These are phyloP conservation scores for Vandiemenella viatica DNA, from an alignment of 2,888 invertebrate species.

Conservation along the genomic window DNA sequence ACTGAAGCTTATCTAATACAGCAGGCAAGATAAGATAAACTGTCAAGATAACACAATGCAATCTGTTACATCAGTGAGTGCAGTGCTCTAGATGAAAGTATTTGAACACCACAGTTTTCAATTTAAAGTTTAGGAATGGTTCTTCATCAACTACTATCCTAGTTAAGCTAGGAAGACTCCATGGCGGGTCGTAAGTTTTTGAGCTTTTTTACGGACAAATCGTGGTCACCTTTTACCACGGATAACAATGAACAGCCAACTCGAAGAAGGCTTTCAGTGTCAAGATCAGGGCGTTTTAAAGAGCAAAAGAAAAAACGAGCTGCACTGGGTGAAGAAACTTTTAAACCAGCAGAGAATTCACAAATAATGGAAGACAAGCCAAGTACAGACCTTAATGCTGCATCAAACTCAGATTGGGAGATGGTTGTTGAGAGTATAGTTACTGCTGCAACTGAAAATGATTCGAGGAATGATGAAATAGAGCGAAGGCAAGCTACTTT, in stretches of 20 bases:
- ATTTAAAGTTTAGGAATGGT: too few species aligned
- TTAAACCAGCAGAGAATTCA: too few species aligned
- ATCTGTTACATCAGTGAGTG: neutral
- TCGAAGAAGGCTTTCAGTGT: constrained; percentile 6
- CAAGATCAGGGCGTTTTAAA: constrained; percentile 10
- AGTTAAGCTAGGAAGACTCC: neutral
- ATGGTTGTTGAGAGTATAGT: neutral
- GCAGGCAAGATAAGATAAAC: neutral
- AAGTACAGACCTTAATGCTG: neutral
- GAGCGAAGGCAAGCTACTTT: neutral
- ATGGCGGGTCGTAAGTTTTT: constrained; percentile 1
- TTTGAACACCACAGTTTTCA: neutral
- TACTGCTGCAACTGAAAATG: neutral
- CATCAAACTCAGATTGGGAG: neutral
- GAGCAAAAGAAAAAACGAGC: constrained; percentile 5
- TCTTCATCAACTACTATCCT: too few species aligned
- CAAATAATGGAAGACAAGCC: too few species aligned
- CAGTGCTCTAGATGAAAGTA: too few species aligned
- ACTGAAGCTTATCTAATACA: too few species aligned
- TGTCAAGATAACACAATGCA: neutral
- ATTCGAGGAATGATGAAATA: neutral
- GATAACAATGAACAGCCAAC: neutral
- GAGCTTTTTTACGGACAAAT: constrained; percentile 2
- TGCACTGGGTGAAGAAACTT: constrained; percentile 3
- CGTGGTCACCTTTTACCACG: neutral